Base-by-base conservation (phyloP, 2,797 vertebrate species). In the Spea hammondii region DNA sequence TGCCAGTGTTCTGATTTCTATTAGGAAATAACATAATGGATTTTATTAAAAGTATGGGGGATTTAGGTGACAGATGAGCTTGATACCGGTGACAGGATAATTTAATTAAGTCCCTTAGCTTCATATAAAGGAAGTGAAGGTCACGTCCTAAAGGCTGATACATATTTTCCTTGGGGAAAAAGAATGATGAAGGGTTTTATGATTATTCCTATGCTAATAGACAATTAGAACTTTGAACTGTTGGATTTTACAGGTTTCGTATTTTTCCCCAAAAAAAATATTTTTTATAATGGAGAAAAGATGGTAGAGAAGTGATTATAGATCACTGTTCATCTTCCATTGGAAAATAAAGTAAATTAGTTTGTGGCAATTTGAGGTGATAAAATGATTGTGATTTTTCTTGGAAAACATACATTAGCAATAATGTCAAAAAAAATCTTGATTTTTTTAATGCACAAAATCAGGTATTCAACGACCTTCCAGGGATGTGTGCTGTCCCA, bases 81-180 rank as follows among this genome's bases (percentile, higher is more conserved):
- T 81, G 79, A 81, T 72, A 49, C 54, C 14, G 60, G 70, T 77
- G 79, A 73, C 79, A 81, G 79, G 64, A 64, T 72, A 81, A 81
- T 81, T 81, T 77, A 77, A 77, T 82, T 73, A 77, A 70, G 79
- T 77, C 70, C 55, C 55, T n/a, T 69, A 50, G 75, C 73, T 69
- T 82, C 53, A 73, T 65, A 73, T 17, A 77, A 77, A 82, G 84
- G 81, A 87, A 70, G 70, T 85, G 84, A 88, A 89, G 88, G 86
- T 88, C 83, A 84, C 76, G 84, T 86, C 84, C 64, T 70, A 72
- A 82, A 82, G 83, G 85, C 67, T 79, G 74, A 83, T 74, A 84
- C 70, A 51, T 79, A 80, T 86, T 84, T 85, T 75, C 82, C 75
- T 80, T 60, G n/a, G 55, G 78, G 83, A 84, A 44, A 83, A 84